Base-by-base conservation (phyloP, 2,113 vertebrate genomes). In the Psettodes erumei region DNA sequence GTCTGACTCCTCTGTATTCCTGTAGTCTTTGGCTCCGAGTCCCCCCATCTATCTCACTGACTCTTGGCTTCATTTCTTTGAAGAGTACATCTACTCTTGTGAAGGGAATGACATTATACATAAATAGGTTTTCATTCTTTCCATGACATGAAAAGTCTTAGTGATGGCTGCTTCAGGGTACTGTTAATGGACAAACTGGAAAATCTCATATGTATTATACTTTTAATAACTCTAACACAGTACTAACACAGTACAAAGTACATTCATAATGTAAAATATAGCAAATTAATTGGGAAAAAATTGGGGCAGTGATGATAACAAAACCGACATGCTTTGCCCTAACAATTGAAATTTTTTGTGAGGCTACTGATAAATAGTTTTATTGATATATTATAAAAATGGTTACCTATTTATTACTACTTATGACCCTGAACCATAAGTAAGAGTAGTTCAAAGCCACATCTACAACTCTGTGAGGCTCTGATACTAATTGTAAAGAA, bases 1-100 rank as follows among this genome's bases (percentile, higher is more conserved):
- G 71, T 51, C n/a, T 42, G 59, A 51, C 77, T 81, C 40, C 71
- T 40, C 37, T 66, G 21, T 62, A 28, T 18, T 32, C 19, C 28
- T 27, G 8, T 43, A 32, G 56, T 51, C 28, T 38, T 35, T 25
- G 48, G 48, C 27, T 45, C 35, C 42, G 18, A 30, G 35, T 33
- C 8, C 23, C n/a, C 8, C 18, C 19, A 28, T 70, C 42, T 47
- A 10, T 55, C 45, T 56, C 2, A 35, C 40, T 50, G 35, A 51
- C 10, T 27, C n/a, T 63, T 18, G 6, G 15, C 32, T 40, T 8
- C 2, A 48, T 78, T 56, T 71, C 60, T 61, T 56, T 50, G 45
- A 37, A 21, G 25, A 50, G 25, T 47, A 21, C 13, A 42, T 68
- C 1, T 25, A 12, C 38, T 66, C n/a, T 2, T 10, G 38, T 43